phyloP scores from a whole-genome alignment of 2,113 vertebrate genomes.

The Crotalus horridus region DNA sequence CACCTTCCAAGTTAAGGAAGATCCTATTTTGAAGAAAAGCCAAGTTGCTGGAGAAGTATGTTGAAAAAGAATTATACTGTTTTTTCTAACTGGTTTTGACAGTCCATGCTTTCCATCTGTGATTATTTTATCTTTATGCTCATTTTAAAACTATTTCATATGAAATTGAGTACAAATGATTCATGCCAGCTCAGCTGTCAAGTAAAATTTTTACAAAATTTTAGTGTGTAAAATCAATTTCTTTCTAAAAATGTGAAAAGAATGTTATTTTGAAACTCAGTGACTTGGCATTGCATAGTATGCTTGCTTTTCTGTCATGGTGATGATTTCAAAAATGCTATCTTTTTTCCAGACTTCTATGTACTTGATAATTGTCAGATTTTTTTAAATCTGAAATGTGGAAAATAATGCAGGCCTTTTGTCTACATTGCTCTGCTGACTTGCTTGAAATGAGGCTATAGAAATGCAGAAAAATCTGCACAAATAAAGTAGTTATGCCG shows the following conservation, averaged over 20 bases:
- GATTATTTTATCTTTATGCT: slow-evolving; percentile 7
- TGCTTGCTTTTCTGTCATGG: slow-evolving; percentile 22
- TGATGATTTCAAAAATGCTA: not conserved
- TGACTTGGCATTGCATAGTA: not conserved
- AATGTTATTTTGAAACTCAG: slow-evolving; percentile 15
- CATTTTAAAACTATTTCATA: slow-evolving; percentile 10
- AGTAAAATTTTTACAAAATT: slow-evolving; percentile 13
- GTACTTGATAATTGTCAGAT: not conserved
- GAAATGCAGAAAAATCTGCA: not conserved
- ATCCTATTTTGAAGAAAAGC: slow-evolving; percentile 31
- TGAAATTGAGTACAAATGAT: not conserved
- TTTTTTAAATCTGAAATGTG: not conserved
- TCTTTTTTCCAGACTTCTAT: not conserved
- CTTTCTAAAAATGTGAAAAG: not conserved
- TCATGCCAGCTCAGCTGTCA: slow-evolving; percentile 16
- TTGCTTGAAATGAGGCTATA: not conserved
- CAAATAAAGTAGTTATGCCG: not conserved
- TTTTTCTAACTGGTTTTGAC: not conserved
- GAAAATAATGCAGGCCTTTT: not conserved
- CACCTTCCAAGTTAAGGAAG: slow-evolving; percentile 4
- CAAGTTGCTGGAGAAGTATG: not conserved
- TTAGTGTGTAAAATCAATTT: slow-evolving; percentile 24
- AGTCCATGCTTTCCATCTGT: not conserved
- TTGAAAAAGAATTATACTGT: not conserved
- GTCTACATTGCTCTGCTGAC: not conserved